Percentiles rank a stretch among this genome's conserved stretches.
phyloP scores from a whole-genome alignment of 2,888 invertebrate genomes.

The Nemotelus nigrinus region DNA sequence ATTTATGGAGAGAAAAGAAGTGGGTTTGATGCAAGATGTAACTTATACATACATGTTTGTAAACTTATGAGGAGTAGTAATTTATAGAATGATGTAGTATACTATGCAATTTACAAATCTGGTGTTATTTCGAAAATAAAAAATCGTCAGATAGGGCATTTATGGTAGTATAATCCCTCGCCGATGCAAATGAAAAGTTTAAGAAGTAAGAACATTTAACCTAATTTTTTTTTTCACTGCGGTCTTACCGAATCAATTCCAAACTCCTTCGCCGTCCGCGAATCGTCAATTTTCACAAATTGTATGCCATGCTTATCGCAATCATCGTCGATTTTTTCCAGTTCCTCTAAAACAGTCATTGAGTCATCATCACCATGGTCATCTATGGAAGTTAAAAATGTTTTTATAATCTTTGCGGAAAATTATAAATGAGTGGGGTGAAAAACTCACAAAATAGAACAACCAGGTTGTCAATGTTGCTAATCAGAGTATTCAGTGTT shows the following conservation, averaged over 20 bases:
- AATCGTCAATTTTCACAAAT: constrained; percentile 92
- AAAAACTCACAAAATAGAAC: constrained; percentile 86
- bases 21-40: no score
- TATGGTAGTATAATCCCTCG: no score
- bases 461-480: constrained; percentile 89
- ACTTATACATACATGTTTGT: no score
- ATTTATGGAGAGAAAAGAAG: no score
- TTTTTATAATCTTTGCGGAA: not conserved
- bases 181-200: no score
- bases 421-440: not conserved
- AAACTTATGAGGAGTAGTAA: no score
- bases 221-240: not conserved
- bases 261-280: constrained; percentile 83
- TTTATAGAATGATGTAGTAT: no score
- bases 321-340: constrained; percentile 94
- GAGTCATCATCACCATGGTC: constrained; percentile 91
- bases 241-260: constrained; percentile 75
- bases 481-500: constrained; percentile 86
- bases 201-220: not conserved
- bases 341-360: constrained; percentile 83
- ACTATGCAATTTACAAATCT: no score
- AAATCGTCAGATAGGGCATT: no score
- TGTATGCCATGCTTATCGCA: constrained; percentile 92
- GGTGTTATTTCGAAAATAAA: no score
- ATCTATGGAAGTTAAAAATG: constrained; percentile 69